phyloP scores from a whole-genome alignment of 2,888 invertebrate species.

The Formica aserva region DNA sequence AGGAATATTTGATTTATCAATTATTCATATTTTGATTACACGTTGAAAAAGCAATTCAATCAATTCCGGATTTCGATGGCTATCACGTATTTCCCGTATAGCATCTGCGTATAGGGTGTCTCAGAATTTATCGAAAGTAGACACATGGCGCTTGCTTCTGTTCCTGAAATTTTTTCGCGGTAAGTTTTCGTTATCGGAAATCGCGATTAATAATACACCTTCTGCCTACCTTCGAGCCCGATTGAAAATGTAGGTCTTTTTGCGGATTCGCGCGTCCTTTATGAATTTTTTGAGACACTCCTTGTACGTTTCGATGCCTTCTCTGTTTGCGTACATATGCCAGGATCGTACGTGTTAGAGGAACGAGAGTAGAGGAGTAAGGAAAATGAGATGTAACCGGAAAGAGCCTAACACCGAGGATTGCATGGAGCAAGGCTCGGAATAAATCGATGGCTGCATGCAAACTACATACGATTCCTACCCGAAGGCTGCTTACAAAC shows the following conservation, averaged over 20 bases:
- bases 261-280: neutral
- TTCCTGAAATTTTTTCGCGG: neutral
- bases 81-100: conserved; percentile 32
- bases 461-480: conserved; percentile 52
- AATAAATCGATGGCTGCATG: conserved; percentile 66
- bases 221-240: no score
- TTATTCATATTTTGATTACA: conserved; percentile 27
- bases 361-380: conserved; percentile 13
- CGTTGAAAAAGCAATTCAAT: conserved; percentile 20
- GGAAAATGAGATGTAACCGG: conserved; percentile 44
- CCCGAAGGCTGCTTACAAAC: conserved; percentile 53
- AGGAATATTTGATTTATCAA: conserved; percentile 36
- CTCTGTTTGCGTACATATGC: conserved; percentile 27
- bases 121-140: neutral
- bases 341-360: conserved; percentile 35
- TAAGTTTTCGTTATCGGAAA: neutral
- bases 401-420: conserved; percentile 18
- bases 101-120: neutral
- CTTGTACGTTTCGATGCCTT: neutral
- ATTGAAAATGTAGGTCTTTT: neutral
- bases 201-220: neutral
- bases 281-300: neutral
- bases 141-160: neutral
- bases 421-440: conserved; percentile 41
- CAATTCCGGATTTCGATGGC: conserved; percentile 44